These are phyloP conservation scores for Platygyra sinensis DNA, from an alignment of 64 coral and sea anemone species.

Conservation along the genomic window DNA sequence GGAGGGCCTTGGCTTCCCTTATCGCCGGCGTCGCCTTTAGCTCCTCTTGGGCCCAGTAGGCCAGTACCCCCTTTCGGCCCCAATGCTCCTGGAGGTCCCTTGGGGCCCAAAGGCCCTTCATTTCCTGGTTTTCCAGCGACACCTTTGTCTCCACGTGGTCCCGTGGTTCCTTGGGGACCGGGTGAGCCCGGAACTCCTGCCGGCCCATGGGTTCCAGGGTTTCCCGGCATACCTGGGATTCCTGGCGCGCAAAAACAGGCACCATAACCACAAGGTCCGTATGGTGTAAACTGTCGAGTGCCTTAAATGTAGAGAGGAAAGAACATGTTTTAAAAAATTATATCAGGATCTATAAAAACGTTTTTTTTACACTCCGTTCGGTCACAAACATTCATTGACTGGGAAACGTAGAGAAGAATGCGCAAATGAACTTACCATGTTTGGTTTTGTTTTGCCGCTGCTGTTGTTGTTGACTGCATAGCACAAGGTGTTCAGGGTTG, in stretches of 20 bases:
- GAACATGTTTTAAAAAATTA: not conserved
- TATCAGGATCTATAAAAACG: not conserved
- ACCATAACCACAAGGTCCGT: not conserved
- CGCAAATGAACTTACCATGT: not conserved
- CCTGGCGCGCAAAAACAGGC: not conserved
- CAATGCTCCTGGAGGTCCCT: no score
- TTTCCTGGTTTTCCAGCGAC: not conserved
- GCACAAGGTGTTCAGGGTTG: no score
- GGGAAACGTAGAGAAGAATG: not conserved
- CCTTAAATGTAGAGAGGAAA: not conserved
- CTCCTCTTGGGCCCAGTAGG: no score
- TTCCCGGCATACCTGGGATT: no score
- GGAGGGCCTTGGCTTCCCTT: no score
- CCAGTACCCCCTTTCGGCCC: no score
- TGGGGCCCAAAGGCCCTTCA: not conserved
- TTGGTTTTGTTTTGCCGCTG: not conserved
- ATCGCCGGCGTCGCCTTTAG: no score
- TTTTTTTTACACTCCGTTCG: no score
- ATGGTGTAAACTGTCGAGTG: not conserved
- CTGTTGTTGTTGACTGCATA: not conserved
- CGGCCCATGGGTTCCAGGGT: not conserved
- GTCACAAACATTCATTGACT: no score
- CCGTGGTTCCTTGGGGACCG: not conserved
- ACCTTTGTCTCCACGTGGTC: not conserved
- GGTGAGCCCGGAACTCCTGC: not conserved